phyloP scores from a whole-genome alignment of 2,113 vertebrate species.

The Alectura lathami region DNA sequence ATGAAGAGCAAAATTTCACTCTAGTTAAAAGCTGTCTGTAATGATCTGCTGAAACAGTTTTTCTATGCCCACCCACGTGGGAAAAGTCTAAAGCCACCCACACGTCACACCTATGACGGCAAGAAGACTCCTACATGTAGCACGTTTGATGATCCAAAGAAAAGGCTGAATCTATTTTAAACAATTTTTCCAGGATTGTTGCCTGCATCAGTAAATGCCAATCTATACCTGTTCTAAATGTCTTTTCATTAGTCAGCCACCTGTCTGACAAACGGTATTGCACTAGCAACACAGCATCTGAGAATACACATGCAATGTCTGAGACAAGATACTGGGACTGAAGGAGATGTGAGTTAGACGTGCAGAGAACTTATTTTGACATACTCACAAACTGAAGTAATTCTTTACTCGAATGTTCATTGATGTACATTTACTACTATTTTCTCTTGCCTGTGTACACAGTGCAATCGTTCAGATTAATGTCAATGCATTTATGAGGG shows the following conservation, averaged over 20 bases:
- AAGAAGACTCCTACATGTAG: neutral
- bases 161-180: neutral
- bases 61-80: neutral
- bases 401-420: neutral
- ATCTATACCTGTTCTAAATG: conserved; percentile 25
- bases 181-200: conserved; percentile 18
- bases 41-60: neutral
- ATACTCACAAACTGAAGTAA: neutral
- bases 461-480: neutral
- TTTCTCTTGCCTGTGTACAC: neutral
- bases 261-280: conserved; percentile 22
- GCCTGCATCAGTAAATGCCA: neutral
- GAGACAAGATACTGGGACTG: neutral
- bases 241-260: conserved; percentile 50
- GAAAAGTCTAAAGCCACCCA: neutral
- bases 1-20: neutral
- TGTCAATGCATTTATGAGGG: neutral
- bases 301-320: neutral
- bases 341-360: neutral
- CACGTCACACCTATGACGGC: neutral
- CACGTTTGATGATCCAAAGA: neutral
- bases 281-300: neutral
- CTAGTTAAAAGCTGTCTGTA: neutral
- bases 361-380: neutral
- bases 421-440: conserved; percentile 18